Evolutionary conservation across 2,888 invertebrate species (phyloP), one percentile per base, ranked within the genome.

Genomic region (Napeogenes sylphis): DNA sequence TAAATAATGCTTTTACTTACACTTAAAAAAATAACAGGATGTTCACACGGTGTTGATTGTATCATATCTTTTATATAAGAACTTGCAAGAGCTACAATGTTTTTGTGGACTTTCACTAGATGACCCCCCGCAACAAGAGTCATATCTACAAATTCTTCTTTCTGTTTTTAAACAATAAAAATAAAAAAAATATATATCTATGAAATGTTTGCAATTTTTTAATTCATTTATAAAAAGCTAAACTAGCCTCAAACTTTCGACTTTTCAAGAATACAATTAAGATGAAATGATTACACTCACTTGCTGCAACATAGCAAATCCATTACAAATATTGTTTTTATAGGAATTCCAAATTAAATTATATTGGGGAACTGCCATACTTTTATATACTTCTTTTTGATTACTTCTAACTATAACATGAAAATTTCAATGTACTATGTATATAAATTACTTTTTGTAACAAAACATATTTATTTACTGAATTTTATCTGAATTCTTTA

Each of bases 71-170:
- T 86, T 1, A 89, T 71, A 63, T 85, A 89, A 4, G 89, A 88
- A 68, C 89, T 89, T 21, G 85, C 83, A 53, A 88, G 71, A 2
- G 86, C 84, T 56, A 89, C 70, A 56, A 89, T 64, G 69, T 78
- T 82, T 70, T 81, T 81, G 68, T 89, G 89, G 2, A 85, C 89
- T 72, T 85, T 84, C 0, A 88, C 83, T n/a, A 83, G 66, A 66
- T 82, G 73, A 6, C 85, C 87, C 55, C 83, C 87, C 21, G 84
- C 85, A 46, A 85, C 89, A 59, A 89, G 66, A n/a, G 89, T 89
- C 77, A 89, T 79, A 66, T 89, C 89, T n/a, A 88, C 87, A 71
- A 89, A 87, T 67, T 89, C 88, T 63, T 84, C 82, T 67, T 75
- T 77, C 88, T 89, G 75, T 61, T 80, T 75, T 54, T 61, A 67